phyloP scores from a whole-genome alignment of 2,888 invertebrate genomes.

The Galerucella calmariensis region DNA sequence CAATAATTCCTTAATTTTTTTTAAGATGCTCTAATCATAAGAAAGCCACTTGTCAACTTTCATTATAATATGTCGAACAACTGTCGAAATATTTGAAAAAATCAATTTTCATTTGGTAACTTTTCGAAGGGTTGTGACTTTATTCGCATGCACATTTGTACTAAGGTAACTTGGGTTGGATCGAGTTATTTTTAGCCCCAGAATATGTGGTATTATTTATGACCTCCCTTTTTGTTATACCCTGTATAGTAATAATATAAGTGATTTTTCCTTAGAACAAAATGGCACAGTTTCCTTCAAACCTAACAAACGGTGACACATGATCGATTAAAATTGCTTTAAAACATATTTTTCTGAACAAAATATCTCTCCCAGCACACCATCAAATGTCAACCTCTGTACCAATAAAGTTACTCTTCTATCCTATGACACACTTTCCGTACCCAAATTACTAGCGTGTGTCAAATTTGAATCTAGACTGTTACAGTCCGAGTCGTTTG shows the following conservation, averaged over 20 bases:
- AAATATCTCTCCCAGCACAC: not conserved
- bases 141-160: no score
- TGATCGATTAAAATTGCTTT: not conserved
- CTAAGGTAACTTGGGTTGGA: no score
- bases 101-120: no score
- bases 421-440: constrained; percentile 59
- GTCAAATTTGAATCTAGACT: constrained; percentile 84
- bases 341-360: not conserved
- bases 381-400: not conserved
- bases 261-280: not conserved
- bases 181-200: no score
- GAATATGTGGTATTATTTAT: no score
- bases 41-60: no score
- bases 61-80: no score
- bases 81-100: no score
- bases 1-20: no score
- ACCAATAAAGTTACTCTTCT: not conserved
- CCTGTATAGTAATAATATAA: not conserved
- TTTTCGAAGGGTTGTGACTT: no score
- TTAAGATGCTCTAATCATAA: no score
- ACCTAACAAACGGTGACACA: not conserved
- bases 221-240: no score
- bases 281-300: constrained; percentile 29
- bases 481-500: constrained; percentile 90
- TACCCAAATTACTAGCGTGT: constrained; percentile 67